Base-by-base conservation (phyloP, 2,797 vertebrate species). In the Melanotaenia maccullochi region DNA sequence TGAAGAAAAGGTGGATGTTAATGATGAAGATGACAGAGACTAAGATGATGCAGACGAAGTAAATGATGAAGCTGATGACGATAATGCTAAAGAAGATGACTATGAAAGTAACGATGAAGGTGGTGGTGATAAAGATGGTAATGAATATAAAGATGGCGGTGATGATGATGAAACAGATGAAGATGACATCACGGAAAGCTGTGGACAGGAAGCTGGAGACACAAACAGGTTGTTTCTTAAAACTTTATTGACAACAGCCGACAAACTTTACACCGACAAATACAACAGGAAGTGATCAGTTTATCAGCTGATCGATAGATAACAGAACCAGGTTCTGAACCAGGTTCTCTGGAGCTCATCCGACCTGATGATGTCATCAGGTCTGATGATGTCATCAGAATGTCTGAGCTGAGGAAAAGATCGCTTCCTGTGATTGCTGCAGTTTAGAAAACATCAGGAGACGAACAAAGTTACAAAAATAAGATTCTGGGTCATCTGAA, bases 381-480 rank as follows among this genome's bases (percentile, higher is more conserved):
- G 1, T 9, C 36, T 44, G 42, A 44, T 44, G 42, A 25, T 9
- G 32, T 58, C 18, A 58, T 32, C 42, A 47, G 9, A 9, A 9
- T 25, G 40, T 57, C 54, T 54, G 36, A 57, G 36, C 20, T 56
- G 65, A 36, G 22, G 4, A 60, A n/a, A 6, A n/a, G 35, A 28
- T 16, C 35, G 22, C 35, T 52, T 71, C 68, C 51, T 71, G 35
- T 42, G 13, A 12, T 4, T 22, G 25, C 40, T 62, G 60, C 47
- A 40, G 36, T 54, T 71, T 71, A 71, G 28, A 71, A 63, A 63
- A 63, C 38, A 80, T 73, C 83, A 75, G 94, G 68, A 92, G 92
- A 93, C 91, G 92, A 93, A 96, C 94, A 96, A 95, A 94, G 94
- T 96, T 98, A 99, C 95, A 98, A 99, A 99, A 98, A 96, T 96